phyloP scores from a whole-genome alignment of 2,888 invertebrate species.

The Theretra japonica region DNA sequence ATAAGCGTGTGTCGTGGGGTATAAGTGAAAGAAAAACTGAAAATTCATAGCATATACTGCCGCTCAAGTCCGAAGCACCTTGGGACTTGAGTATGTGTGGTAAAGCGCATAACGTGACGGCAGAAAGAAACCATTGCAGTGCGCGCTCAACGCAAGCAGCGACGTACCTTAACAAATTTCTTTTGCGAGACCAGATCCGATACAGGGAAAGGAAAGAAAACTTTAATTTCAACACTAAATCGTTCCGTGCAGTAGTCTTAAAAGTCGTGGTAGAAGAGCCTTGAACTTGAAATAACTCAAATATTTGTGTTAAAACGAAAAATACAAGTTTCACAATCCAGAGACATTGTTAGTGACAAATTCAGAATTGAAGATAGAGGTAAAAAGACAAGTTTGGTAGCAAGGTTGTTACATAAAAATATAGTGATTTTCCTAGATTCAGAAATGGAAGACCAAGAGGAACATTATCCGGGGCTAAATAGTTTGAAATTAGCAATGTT shows the following conservation, averaged over 20 bases:
- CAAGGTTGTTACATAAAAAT: neutral
- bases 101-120: constrained; percentile 72
- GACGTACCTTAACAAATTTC: constrained; percentile 84
- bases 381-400: neutral
- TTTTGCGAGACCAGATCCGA: constrained; percentile 79
- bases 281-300: neutral
- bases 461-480: neutral
- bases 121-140: constrained; percentile 66
- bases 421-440: neutral
- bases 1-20: constrained; percentile 46
- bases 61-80: constrained; percentile 58
- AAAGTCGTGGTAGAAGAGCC: neutral
- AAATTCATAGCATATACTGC: constrained; percentile 43
- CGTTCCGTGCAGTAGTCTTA: constrained; percentile 22
- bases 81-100: constrained; percentile 62
- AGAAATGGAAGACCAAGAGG: neutral
- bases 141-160: constrained; percentile 68
- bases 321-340: neutral
- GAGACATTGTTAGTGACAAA: neutral
- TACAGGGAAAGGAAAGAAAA: constrained; percentile 74
- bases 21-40: constrained; percentile 43
- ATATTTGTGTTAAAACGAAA: neutral
- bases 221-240: constrained; percentile 57
- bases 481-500: neutral
- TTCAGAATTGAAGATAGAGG: neutral